Evolutionary conservation across 2,113 vertebrate genomes (phyloP).

Genomic region (Crotalus tigris): DNA sequence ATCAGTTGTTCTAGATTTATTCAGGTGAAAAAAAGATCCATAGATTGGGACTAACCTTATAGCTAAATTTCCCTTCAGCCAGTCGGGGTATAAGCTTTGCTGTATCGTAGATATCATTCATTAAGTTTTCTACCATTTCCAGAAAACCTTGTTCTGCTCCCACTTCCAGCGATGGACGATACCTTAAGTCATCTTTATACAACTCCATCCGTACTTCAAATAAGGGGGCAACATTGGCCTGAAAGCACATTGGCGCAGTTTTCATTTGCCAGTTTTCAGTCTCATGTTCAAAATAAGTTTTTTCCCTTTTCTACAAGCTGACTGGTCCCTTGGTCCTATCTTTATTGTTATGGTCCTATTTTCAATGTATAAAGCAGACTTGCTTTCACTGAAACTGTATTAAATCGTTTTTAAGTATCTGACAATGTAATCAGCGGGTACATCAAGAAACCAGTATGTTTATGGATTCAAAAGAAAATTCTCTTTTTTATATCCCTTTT

Average conservation of each 20-base stretch:
- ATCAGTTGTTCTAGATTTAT: background rate
- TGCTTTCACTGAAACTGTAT: background rate
- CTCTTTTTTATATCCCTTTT: background rate
- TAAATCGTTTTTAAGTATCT: background rate
- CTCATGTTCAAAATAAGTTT: background rate
- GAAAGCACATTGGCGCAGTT: background rate
- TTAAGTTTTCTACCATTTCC: constrained; percentile 58
- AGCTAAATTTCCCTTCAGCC: constrained; percentile 47
- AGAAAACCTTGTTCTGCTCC: constrained; percentile 36
- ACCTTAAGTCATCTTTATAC: constrained; percentile 34
- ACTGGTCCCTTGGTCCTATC: accelerated
- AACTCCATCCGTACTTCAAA: constrained; percentile 73
- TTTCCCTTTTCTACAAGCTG: too few relatives aligned
- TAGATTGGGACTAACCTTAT: constrained; percentile 50
- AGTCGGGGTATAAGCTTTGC: constrained; percentile 65
- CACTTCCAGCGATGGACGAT: constrained; percentile 61
- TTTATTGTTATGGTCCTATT: background rate
- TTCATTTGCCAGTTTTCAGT: background rate
- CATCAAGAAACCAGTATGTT: background rate
- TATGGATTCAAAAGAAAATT: background rate
- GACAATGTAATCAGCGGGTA: background rate
- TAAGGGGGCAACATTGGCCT: constrained; percentile 60
- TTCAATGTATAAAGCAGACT: background rate
- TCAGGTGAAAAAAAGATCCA: background rate
- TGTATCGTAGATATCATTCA: constrained; percentile 53